Conservation (phyloP, 2,797 vertebrate genomes). For the Molossus molossus region DNA sequence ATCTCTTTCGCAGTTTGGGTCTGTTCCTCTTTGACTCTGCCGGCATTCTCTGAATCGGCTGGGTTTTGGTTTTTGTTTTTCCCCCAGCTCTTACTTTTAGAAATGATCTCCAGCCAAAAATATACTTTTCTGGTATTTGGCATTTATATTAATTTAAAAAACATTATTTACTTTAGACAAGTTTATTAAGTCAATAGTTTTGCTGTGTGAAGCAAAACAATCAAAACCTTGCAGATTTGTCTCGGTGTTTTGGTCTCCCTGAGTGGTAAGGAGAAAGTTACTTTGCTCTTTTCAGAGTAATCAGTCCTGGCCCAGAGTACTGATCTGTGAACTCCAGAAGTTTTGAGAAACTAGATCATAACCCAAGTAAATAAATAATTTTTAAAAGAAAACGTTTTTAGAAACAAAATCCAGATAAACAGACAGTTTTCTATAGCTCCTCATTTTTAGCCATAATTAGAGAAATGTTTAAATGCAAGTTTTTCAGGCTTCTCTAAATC, state of each 20-base stretch:
- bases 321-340: neutral
- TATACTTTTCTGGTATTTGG: neutral
- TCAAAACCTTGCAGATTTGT: neutral
- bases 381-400: slow-evolving; percentile 22
- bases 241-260: neutral
- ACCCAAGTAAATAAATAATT: neutral
- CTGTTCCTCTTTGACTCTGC: neutral
- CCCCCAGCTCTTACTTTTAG: neutral
- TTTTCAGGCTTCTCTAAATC: neutral
- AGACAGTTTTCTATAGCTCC: neutral
- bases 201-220: neutral
- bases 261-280: neutral
- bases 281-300: neutral
- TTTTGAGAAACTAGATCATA: neutral
- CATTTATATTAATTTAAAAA: neutral
- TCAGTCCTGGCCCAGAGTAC: neutral
- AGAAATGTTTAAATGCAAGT: neutral
- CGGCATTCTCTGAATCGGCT: neutral
- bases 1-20: accelerated
- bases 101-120: neutral
- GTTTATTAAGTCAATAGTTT: neutral
- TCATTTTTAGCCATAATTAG: neutral
- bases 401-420: slow-evolving; percentile 31
- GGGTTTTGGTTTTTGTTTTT: accelerated
- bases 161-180: neutral